Percentiles rank a stretch among this genome's conserved stretches.
phyloP scores from a whole-genome alignment of 2,888 invertebrate genomes.

The Ditylenchus weischeri region DNA sequence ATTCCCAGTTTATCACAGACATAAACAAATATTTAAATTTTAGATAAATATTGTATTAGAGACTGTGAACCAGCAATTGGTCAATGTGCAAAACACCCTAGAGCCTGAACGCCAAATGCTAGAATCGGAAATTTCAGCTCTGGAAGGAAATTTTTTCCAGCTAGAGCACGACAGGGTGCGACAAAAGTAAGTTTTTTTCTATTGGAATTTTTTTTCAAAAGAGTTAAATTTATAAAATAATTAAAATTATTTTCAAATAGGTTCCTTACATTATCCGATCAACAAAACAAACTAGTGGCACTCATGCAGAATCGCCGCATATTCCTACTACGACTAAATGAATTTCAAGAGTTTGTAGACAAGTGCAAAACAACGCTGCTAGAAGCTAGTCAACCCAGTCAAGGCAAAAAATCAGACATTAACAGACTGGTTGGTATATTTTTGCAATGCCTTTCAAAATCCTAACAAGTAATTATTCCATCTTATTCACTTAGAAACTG shows the following conservation, averaged over 20 bases:
- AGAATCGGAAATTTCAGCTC: constrained; percentile 4
- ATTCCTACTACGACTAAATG: constrained; percentile 13
- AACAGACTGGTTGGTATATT: background rate
- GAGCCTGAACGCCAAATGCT: constrained; percentile 10
- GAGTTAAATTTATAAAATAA: too few relatives aligned
- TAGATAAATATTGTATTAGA: constrained; percentile 29
- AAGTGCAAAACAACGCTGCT: constrained; percentile 9
- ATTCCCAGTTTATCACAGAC: too few relatives aligned
- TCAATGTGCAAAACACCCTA: constrained; percentile 20
- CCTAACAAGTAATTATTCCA: background rate
- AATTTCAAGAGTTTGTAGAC: constrained; percentile 10
- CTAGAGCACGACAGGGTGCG: constrained; percentile 50
- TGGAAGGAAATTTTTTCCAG: constrained; percentile 52
- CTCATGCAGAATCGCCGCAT: constrained; percentile 17
- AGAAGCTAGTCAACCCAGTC: background rate
- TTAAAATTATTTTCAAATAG: constrained; percentile 22
- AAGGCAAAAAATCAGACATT: background rate
- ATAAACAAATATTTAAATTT: background rate
- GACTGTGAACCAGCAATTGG: constrained; percentile 17
- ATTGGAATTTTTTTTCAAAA: too few relatives aligned
- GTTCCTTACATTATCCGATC: constrained; percentile 47
- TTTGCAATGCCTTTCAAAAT: background rate
- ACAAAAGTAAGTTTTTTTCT: constrained; percentile 45
- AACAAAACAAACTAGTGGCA: constrained; percentile 43
- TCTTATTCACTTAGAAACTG: too few relatives aligned